phyloP scores from a whole-genome alignment of 2,797 vertebrate genomes.

The Oreochromis mossambicus region DNA sequence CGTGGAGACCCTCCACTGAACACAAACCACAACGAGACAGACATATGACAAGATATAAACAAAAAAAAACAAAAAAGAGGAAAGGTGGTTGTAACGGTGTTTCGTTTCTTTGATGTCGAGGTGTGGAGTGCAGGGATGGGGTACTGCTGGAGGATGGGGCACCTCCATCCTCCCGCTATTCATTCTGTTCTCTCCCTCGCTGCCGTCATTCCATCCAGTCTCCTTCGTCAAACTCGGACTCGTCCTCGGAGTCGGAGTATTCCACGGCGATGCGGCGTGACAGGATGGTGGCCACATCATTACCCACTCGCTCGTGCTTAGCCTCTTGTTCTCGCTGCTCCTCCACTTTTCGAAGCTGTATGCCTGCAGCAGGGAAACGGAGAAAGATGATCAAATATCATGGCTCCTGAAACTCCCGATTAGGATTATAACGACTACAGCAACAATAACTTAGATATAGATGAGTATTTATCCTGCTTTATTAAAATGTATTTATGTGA shows the following conservation, averaged over 20 bases:
- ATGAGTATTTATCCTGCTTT: neutral
- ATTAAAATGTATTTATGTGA: neutral
- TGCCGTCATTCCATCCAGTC: constrained; percentile 91
- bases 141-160: neutral
- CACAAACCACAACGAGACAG: constrained; percentile 52
- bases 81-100: constrained; percentile 5
- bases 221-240: constrained; percentile 97
- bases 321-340: constrained; percentile 97
- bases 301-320: constrained; percentile 95
- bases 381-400: neutral
- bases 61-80: neutral
- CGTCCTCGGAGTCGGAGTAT: constrained; percentile 97
- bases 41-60: constrained; percentile 31
- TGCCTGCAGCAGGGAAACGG: constrained; percentile 74
- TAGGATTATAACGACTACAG: neutral
- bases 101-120: constrained; percentile 12
- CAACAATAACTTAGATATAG: neutral
- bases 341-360: constrained; percentile 96
- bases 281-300: constrained; percentile 96
- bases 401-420: neutral
- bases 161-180: constrained; percentile 4
- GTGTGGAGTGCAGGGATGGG: neutral
- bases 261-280: constrained; percentile 96
- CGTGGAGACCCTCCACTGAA: constrained; percentile 32
- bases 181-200: neutral